These are phyloP conservation scores for Puffinus mauretanicus DNA, from an alignment of 2,113 vertebrate species.

Conservation along the genomic window DNA sequence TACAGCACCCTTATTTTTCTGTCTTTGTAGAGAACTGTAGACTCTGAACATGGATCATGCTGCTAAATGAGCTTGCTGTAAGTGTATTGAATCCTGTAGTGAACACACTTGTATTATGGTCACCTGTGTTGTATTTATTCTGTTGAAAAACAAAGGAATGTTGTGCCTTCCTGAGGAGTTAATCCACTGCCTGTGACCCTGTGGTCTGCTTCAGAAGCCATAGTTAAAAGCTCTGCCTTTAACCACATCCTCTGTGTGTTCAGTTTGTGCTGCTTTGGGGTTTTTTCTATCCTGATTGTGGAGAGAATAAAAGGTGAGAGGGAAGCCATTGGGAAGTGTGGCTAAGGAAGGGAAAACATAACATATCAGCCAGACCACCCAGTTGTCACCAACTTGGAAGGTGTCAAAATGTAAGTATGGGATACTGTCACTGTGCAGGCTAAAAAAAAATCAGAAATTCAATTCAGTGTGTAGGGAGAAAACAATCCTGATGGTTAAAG, in stretches of 20 bases:
- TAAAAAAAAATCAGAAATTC: neutral
- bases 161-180: neutral
- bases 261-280: neutral
- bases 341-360: neutral
- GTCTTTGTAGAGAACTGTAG: neutral
- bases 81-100: neutral
- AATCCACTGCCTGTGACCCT: neutral
- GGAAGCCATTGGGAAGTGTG: neutral
- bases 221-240: conserved; percentile 9
- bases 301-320: conserved; percentile 16
- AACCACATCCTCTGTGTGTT: conserved; percentile 4
- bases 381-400: neutral
- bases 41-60: neutral
- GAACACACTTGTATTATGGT: neutral
- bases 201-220: neutral
- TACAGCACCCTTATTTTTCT: neutral
- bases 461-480: neutral
- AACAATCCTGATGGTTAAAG: neutral
- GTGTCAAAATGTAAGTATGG: neutral
- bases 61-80: neutral
- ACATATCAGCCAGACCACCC: neutral
- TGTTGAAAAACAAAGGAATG: neutral
- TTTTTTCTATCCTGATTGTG: neutral
- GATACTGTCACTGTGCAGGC: neutral
- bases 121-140: neutral